phyloP scores from a whole-genome alignment of 64 coral and sea anemone genomes.

The Montipora capricornis region DNA sequence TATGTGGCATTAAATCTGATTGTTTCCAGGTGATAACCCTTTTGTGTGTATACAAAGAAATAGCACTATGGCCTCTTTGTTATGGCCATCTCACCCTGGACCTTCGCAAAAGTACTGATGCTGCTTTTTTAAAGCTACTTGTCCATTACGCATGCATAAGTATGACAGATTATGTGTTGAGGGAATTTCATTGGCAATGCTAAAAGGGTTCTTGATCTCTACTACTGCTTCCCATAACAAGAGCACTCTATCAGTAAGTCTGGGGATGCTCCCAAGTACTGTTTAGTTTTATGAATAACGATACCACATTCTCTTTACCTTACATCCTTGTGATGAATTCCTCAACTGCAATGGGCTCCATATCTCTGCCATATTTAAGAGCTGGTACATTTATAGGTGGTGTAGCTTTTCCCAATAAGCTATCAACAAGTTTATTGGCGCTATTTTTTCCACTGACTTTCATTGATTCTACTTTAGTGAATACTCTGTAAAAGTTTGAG shows the following conservation, averaged over 20 bases:
- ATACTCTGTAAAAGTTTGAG: constrained; percentile 51
- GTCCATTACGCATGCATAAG: constrained; percentile 55
- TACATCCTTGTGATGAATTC: constrained; percentile 60
- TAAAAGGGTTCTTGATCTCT: constrained; percentile 60
- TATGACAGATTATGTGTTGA: constrained; percentile 61
- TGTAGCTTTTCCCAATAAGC: constrained; percentile 49
- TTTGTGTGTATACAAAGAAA: constrained; percentile 79
- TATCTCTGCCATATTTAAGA: constrained; percentile 70
- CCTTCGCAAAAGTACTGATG: constrained; percentile 70
- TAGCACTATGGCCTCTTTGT: constrained; percentile 63
- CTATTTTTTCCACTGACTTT: constrained; percentile 6
- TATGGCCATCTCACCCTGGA: constrained; percentile 68
- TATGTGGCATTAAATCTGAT: constrained; percentile 62
- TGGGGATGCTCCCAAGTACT: constrained; percentile 68
- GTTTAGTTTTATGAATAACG: constrained; percentile 69
- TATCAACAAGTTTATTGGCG: constrained; percentile 21
- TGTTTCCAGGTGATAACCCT: constrained; percentile 64
- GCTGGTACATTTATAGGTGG: constrained; percentile 66
- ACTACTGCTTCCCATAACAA: constrained; percentile 64
- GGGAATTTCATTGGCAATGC: constrained; percentile 58
- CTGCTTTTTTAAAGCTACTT: constrained; percentile 51
- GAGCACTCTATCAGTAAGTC: constrained; percentile 72
- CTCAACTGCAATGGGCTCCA: constrained; percentile 49
- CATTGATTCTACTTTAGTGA: constrained; percentile 19
- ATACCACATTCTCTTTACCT: constrained; percentile 65